A percentile compares a stretch with the other conserved stretches of the same genome.
phyloP scores from a whole-genome alignment of 2,888 invertebrate species.

The Geotrupes spiniger region DNA sequence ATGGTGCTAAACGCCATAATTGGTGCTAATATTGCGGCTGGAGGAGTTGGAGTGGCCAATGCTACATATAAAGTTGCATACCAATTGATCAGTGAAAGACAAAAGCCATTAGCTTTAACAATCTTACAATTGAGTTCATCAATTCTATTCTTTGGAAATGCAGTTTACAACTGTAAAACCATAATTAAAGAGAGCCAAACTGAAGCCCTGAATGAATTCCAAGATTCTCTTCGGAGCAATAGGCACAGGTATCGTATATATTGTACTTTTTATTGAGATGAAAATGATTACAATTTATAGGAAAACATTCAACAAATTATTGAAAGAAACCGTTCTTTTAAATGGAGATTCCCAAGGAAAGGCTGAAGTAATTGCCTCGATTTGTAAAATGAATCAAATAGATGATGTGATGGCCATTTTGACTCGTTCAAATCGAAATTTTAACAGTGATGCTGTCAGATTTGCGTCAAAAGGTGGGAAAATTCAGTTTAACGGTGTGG shows the following conservation, averaged over 20 bases:
- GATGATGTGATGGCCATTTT: constrained; percentile 58
- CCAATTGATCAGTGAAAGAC: constrained; percentile 21
- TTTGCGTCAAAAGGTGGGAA: constrained; percentile 36
- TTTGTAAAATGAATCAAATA: constrained; percentile 56
- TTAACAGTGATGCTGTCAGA: constrained; percentile 52
- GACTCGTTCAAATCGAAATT: constrained; percentile 54
- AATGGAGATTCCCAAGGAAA: constrained; percentile 50
- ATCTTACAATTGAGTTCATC: constrained; percentile 33
- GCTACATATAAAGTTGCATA: constrained; percentile 16
- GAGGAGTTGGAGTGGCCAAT: constrained; percentile 38
- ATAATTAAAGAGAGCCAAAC: constrained; percentile 55
- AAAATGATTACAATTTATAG: too few species aligned
- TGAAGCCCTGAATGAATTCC: constrained; percentile 53
- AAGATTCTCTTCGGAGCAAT: constrained; percentile 55
- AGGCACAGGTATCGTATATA: constrained; percentile 50
- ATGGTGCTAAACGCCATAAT: constrained; percentile 35
- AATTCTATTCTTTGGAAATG: constrained; percentile 35
- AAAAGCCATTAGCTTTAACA: constrained; percentile 27
- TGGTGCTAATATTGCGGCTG: constrained; percentile 37
- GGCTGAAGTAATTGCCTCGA: constrained; percentile 57
- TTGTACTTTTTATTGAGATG: too few species aligned
- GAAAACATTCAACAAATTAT: constrained; percentile 58
- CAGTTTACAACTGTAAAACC: constrained; percentile 29
- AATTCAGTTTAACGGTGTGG: constrained; percentile 38
- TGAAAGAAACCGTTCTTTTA: constrained; percentile 55